Evolutionary conservation across 2,797 vertebrate genomes (phyloP).

Genomic region (Dermochelys coriacea): DNA sequence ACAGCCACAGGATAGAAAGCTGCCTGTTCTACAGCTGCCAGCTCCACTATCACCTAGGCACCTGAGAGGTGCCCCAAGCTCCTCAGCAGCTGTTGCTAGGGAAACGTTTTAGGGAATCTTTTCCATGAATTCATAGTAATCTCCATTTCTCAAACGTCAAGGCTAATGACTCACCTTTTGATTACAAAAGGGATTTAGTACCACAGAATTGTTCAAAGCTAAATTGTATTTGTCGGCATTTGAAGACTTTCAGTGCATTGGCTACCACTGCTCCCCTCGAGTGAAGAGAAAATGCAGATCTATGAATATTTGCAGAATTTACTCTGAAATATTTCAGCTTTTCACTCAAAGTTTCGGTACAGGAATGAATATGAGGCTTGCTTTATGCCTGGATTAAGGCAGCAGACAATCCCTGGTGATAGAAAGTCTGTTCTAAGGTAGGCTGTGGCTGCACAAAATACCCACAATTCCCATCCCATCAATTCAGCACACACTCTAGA

Average conservation of each 20-base stretch:
- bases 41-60: conserved; percentile 68
- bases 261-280: conserved; percentile 70
- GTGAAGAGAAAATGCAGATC: conserved; percentile 71
- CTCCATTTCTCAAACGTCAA: conserved; percentile 79
- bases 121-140: conserved; percentile 80
- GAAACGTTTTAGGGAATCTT: conserved; percentile 80
- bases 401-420: background rate
- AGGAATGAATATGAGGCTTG: background rate
- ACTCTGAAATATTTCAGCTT: conserved; percentile 53
- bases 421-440: rapidly evolving
- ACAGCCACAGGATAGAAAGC: conserved; percentile 45
- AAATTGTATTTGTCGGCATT: conserved; percentile 81
- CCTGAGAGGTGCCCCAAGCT: conserved; percentile 68
- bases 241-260: conserved; percentile 75
- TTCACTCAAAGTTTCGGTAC: conserved; percentile 47
- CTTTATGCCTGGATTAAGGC: background rate
- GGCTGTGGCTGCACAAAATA: background rate
- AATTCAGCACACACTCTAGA: background rate
- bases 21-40: background rate
- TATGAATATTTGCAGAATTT: conserved; percentile 74
- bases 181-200: conserved; percentile 81
- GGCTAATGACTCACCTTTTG: conserved; percentile 79
- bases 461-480: background rate
- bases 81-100: conserved; percentile 79
- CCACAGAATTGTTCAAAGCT: conserved; percentile 80